Evolutionary conservation across 2,113 vertebrate genomes (phyloP), one percentile per base, ranked within the genome.

Genomic region (pig (Sus scrofa)): DNA sequence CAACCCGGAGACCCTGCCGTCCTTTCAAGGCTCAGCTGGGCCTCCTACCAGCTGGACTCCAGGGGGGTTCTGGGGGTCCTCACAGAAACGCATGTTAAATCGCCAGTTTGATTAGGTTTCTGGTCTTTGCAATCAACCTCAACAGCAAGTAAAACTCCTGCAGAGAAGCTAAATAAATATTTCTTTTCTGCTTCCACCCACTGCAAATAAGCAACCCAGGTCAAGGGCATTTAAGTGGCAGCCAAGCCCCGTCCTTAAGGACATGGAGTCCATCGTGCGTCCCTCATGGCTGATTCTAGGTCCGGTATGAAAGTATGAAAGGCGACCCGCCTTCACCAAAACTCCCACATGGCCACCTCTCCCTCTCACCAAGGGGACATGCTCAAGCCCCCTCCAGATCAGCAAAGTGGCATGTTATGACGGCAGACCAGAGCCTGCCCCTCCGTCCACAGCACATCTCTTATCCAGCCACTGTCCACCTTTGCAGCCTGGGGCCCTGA

Each of bases 211-310:
- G 82, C 62, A 39, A 44, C 62, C 63, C 56, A 56, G 63, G n/a
- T 32, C 18, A 14, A 0, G 1, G 39, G 32, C 7, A 7, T 13
- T 12, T 24, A 2, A 32, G 74, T 20, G 32, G 77, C 34, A 50
- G 73, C 27, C 2, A 0, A 0, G 24, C 22, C 32, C 14, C 3
- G 75, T 58, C 22, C 37, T 58, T 13, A 56, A 15, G 15, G 1
- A 30, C 18, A 3, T 19, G 3, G 84, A 6, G 32, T 54, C 74
- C 75, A 26, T 7, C 1, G 60, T 7, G n/a, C 2, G 1, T 7
- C 62, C 50, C 62, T 20, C 8, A 13, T 0, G 22, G 24, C 20
- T 37, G 30, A 32, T 20, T 52, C 63, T 27, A n/a, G n/a, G n/a
- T n/a, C n/a, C n/a, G n/a, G n/a, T n/a, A n/a, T n/a, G n/a, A n/a